Base-by-base conservation (phyloP, 2,113 vertebrate species). In the Macquaria ambigua region DNA sequence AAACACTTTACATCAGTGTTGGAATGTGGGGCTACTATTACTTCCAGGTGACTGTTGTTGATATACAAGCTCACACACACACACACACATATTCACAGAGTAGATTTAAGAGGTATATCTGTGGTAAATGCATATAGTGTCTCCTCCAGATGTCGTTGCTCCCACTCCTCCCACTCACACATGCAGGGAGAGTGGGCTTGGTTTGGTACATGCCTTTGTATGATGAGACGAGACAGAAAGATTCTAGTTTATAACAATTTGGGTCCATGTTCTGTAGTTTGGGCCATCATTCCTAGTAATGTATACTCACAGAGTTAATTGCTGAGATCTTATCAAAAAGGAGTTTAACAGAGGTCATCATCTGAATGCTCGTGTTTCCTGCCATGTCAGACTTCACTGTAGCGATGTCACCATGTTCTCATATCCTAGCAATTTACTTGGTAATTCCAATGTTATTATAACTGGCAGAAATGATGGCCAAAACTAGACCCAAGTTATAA, bases 1-100 rank as follows among this genome's bases (percentile, higher is more conserved):
- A 84, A 88, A 79, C 55, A 79, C 79, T 66, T 52, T 46, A 75
- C 61, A 67, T 55, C 71, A 62, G 62, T 31, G 67, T 16, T 34
- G 85, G 84, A 89, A 91, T 86, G 87, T 58, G 25, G 59, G 28
- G 37, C 25, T 41, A 10, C 61, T 84, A 90, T 92, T 85, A 76
- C 85, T 93, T 89, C 90, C 88, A 92, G 89, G 74, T 85, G 84
- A 79, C 37, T 8, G 41, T 52, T 3, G 48, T 50, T 73, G 59
- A 67, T 67, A 67, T 34, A 79, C 43, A 72, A 58, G 55, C 78
- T 43, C 80, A 23, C 37, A 64, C 70, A 59, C 73, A 77, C 74
- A 75, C 28, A 15, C 0, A 53, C 73, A 67, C 69, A 34, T 3
- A 77, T 37, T 31, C 77, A 67, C 62, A 67, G 6, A 50, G 63